Percentiles rank a stretch among this genome's conserved stretches.
Conservation (phyloP, 2,888 invertebrate species). For the Stegana nigrithorax region DNA sequence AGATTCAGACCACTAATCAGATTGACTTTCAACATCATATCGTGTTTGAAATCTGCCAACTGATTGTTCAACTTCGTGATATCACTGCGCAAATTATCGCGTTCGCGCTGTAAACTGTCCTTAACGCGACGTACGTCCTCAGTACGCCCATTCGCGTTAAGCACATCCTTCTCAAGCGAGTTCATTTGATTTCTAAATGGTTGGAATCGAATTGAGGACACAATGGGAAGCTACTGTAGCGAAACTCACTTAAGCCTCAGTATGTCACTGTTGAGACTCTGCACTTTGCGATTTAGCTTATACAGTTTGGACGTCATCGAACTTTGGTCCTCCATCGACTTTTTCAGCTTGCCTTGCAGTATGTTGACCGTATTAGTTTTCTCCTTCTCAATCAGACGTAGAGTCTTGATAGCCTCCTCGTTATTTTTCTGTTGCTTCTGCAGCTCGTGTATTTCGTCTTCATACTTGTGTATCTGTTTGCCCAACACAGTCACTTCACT, state of each 20-base stretch:
- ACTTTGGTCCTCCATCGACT: slow-evolving; percentile 51
- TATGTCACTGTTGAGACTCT: slow-evolving; percentile 50
- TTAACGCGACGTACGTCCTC: slow-evolving; percentile 53
- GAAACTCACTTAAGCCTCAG: slow-evolving; percentile 42
- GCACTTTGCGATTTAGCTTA: slow-evolving; percentile 50
- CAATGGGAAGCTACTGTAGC: not conserved
- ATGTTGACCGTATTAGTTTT: slow-evolving; percentile 49
- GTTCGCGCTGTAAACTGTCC: slow-evolving; percentile 55
- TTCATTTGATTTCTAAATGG: slow-evolving; percentile 51
- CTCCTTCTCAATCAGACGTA: slow-evolving; percentile 54
- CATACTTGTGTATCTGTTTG: slow-evolving; percentile 45
- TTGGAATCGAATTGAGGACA: slow-evolving; percentile 16
- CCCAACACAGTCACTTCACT: slow-evolving; percentile 41
- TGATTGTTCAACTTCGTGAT: slow-evolving; percentile 53
- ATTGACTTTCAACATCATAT: slow-evolving; percentile 54
- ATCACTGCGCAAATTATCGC: slow-evolving; percentile 55
- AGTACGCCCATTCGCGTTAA: slow-evolving; percentile 46
- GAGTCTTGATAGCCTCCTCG: slow-evolving; percentile 46
- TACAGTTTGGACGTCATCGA: slow-evolving; percentile 49
- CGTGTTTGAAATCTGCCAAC: slow-evolving; percentile 51
- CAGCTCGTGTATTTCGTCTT: slow-evolving; percentile 47
- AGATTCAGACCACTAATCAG: slow-evolving; percentile 52
- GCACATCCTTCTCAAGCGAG: slow-evolving; percentile 54
- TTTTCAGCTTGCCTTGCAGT: slow-evolving; percentile 51
- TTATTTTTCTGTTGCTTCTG: slow-evolving; percentile 44